A percentile compares a stretch with the other conserved stretches of the same genome.
These are phyloP conservation scores for Hyalella azteca DNA, from an alignment of 2,888 invertebrate species.

Conservation along the genomic window DNA sequence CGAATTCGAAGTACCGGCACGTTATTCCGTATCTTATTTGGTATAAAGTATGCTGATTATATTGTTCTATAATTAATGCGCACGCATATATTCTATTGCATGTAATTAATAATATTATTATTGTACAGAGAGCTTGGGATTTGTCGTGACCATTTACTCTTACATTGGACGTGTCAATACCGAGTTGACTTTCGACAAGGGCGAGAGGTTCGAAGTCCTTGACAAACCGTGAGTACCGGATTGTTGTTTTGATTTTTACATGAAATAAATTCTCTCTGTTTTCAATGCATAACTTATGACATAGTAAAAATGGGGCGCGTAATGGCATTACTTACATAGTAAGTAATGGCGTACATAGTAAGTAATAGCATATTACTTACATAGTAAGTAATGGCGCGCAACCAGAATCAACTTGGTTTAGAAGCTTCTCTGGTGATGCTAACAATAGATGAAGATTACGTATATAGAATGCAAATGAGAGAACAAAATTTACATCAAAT, in stretches of 20 bases:
- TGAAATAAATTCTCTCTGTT: not conserved
- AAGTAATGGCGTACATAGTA: not conserved
- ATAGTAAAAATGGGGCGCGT: not conserved
- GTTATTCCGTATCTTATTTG: too few relatives aligned
- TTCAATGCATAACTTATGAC: not conserved
- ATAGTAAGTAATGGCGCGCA: not conserved
- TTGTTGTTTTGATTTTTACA: not conserved
- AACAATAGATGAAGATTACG: too few relatives aligned
- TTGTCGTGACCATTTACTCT: not conserved
- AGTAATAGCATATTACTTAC: not conserved
- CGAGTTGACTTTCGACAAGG: constrained; percentile 30
- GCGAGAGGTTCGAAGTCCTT: constrained; percentile 89
- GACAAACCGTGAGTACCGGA: constrained; percentile 71
- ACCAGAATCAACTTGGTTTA: not conserved
- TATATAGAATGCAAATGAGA: too few relatives aligned
- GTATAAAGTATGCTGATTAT: too few relatives aligned
- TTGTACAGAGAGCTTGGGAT: not conserved
- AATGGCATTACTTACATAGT: not conserved
- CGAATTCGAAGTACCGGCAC: too few relatives aligned
- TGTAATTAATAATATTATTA: too few relatives aligned
- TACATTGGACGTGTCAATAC: not conserved
- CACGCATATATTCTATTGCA: too few relatives aligned
- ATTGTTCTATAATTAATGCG: too few relatives aligned
- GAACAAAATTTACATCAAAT: too few relatives aligned
- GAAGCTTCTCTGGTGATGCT: too few relatives aligned